Evolutionary conservation across 2,888 invertebrate species (phyloP), one percentile per base, ranked within the genome.

Genomic region (Tachina lurida): DNA sequence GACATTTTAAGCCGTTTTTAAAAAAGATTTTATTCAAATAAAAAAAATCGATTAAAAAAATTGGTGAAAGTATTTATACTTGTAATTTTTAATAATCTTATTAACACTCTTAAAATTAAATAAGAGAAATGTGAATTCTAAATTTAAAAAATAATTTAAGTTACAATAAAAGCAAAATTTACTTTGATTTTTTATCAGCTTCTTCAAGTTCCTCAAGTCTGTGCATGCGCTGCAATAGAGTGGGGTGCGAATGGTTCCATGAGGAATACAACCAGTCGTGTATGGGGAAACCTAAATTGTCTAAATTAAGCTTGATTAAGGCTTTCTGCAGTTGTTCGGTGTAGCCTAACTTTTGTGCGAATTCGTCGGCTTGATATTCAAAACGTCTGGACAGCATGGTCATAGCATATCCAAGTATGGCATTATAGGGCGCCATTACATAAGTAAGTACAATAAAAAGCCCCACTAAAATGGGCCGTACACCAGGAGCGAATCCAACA

Each of bases 181-280:
- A 86, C 8, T 83, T 75, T 43, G 73, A 58, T 22, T 81, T 74
- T 74, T 82, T 76, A 31, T 77, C 77, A 13, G 75, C 62, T 63
- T 73, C 83, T 49, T 88, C 88, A 49, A 90, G 75, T 80, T 91
- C 87, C 58, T 90, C 89, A 15, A 93, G 88, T 41, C 92, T 89
- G 58, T 94, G 95, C 88, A 99, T 94, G 90, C 99, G 94, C 92
- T 99, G 98, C 84, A 99, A 94, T 41, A 99, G 93, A n/a, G 99
- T 98, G 76, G 99, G 99, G 94, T 99, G 99, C 4, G 97, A 98
- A 93, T 98, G 98, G 93, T 98, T 96, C 97, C 98, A 99, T 56
- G 96, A 94, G 0, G 99, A 99, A 93, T 96, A 99, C 74, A 98
- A 93, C 93, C 95, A 95, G 92, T 99, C 99, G 91, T 97, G 97